Conservation (phyloP, 1,140 invertebrate genomes). For the Zelostemma sp. region DNA sequence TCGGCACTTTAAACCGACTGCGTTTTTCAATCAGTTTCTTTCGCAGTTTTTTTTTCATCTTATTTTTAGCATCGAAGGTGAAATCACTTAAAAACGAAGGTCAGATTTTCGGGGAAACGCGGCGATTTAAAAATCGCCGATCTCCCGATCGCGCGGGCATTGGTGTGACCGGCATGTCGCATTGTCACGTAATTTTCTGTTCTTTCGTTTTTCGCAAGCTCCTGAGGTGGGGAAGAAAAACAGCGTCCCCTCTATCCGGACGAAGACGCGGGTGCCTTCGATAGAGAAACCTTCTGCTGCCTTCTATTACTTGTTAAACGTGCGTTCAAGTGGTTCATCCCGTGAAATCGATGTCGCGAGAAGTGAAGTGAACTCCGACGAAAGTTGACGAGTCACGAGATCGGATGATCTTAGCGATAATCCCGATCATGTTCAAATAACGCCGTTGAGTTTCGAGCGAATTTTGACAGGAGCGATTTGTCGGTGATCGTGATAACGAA, state of each 20-base stretch:
- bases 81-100: too few species aligned
- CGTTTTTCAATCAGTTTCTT: too few species aligned
- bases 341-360: slow-evolving; percentile 26
- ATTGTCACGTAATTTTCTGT: not conserved
- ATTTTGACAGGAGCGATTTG: not conserved
- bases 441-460: too few species aligned
- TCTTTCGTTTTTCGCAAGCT: slow-evolving; percentile 13
- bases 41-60: too few species aligned
- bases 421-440: not conserved
- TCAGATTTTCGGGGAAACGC: too few species aligned
- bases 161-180: not conserved
- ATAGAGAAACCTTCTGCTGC: slow-evolving; percentile 24
- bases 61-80: too few species aligned
- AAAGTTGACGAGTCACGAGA: slow-evolving; percentile 7
- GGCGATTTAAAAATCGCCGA: too few species aligned
- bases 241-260: slow-evolving; percentile 8
- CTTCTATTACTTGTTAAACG: slow-evolving; percentile 26
- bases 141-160: too few species aligned
- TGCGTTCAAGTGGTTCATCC: slow-evolving; percentile 17
- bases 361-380: too few species aligned
- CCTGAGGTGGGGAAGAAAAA: not conserved
- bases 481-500: slow-evolving; percentile 17
- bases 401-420: not conserved
- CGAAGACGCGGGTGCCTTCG: slow-evolving; percentile 20
- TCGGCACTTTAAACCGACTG: too few species aligned